phyloP scores from a whole-genome alignment of 2,888 invertebrate species.

The Apodemia zela region DNA sequence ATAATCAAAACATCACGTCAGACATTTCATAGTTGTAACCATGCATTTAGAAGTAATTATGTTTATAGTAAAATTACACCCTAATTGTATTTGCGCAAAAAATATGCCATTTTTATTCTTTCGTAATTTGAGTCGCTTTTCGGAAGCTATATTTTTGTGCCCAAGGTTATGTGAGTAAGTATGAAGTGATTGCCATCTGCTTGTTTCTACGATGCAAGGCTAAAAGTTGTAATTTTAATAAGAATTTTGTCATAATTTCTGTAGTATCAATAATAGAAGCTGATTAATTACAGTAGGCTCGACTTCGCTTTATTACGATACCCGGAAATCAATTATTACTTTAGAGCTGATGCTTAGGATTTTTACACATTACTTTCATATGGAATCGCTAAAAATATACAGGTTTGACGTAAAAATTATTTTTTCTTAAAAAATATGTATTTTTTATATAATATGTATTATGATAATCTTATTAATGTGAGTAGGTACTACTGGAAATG shows the following conservation, averaged over 20 bases:
- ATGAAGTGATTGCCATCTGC: neutral
- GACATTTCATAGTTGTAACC: neutral
- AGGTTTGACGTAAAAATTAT: no score
- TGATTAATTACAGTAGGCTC: no score
- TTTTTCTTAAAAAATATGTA: no score
- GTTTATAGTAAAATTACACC: neutral
- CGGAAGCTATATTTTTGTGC: neutral
- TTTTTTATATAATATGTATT: no score
- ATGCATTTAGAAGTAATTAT: conserved; percentile 10
- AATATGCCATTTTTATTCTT: neutral
- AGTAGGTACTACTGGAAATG: no score
- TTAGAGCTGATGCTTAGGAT: no score
- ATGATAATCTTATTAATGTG: no score
- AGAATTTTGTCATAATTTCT: neutral
- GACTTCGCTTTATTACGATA: no score
- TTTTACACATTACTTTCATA: no score
- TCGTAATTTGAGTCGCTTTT: neutral
- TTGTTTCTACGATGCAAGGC: neutral
- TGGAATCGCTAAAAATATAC: no score
- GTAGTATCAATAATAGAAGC: no score
- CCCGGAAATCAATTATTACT: no score
- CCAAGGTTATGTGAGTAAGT: neutral
- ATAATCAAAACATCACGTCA: conserved; percentile 26
- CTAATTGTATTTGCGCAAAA: conserved; percentile 3
- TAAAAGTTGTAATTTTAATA: neutral